A percentile compares a stretch with the other conserved stretches of the same genome.
These are phyloP conservation scores for Chionis minor DNA, from an alignment of 2,113 vertebrate species.

Conservation along the genomic window DNA sequence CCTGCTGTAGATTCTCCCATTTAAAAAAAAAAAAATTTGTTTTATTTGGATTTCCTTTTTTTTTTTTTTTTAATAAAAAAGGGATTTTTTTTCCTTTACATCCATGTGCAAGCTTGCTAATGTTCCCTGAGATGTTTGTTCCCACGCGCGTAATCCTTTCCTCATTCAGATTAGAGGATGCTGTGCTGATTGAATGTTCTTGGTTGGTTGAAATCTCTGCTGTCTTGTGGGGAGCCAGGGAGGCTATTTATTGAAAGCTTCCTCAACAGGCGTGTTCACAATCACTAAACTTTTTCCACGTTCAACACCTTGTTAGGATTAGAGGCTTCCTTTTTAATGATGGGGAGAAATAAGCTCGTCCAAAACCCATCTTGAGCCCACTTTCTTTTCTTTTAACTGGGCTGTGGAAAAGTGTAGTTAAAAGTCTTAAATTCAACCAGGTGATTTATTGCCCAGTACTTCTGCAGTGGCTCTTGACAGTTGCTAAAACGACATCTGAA, in stretches of 20 bases:
- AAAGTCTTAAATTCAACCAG: not conserved
- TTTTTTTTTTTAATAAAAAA: not conserved
- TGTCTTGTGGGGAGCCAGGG: not conserved
- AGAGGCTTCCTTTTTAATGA: not conserved
- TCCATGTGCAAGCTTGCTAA: not conserved
- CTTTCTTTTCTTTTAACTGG: not conserved
- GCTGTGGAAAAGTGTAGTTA: not conserved
- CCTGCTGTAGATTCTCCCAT: not conserved
- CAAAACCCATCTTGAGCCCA: not conserved
- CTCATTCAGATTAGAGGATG: not conserved
- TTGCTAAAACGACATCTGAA: not conserved
- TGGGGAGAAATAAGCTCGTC: not conserved
- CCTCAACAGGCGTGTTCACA: not conserved
- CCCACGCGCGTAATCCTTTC: not conserved
- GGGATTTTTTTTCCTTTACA: not conserved
- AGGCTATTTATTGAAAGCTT: not conserved
- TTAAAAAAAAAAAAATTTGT: not conserved
- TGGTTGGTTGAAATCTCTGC: not conserved
- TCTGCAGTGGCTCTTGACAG: not conserved
- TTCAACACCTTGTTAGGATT: not conserved
- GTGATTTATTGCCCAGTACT: not conserved
- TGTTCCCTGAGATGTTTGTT: not conserved
- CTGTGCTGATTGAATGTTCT: not conserved
- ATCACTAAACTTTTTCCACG: not conserved
- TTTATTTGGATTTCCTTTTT: not conserved